Evolutionary conservation across 2,888 invertebrate genomes (phyloP).

Genomic region (Andrena camellia): DNA sequence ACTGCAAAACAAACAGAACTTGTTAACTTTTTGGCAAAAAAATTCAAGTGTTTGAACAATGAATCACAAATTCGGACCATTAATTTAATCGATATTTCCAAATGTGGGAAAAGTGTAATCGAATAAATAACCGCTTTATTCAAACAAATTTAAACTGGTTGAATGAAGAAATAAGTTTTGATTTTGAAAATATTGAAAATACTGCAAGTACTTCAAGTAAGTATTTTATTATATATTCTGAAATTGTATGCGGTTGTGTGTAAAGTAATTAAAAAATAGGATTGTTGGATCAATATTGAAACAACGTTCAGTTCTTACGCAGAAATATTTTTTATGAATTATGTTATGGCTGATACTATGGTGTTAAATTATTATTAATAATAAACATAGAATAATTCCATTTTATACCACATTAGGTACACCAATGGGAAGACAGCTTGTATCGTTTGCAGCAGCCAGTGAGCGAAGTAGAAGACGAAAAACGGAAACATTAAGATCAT

Average conservation of each 20-base stretch:
- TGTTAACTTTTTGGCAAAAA: too few relatives aligned
- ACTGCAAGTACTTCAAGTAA: not conserved
- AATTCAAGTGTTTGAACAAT: too few relatives aligned
- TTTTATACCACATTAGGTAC: not conserved
- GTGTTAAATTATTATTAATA: not conserved
- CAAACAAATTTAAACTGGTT: too few relatives aligned
- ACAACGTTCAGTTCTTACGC: not conserved
- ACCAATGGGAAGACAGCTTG: not conserved
- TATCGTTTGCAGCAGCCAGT: not conserved
- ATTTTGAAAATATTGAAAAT: not conserved
- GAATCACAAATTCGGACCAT: too few relatives aligned
- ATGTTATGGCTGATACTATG: not conserved
- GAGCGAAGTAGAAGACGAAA: slow-evolving; percentile 3
- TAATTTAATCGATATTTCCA: not conserved
- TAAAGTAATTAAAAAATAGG: not conserved
- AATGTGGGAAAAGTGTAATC: not conserved
- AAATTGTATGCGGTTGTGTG: not conserved
- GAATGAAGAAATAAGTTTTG: not conserved
- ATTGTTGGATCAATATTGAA: not conserved
- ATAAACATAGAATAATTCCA: not conserved
- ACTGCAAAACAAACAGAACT: not conserved
- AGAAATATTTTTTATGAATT: not conserved
- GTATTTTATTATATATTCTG: not conserved
- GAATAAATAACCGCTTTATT: not conserved
- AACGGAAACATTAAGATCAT: not conserved